Evolutionary conservation across 30 jellyfish, hydroid and myxozoan species (phyloP).

Genomic region (Chrysaora quinquecirrha): DNA sequence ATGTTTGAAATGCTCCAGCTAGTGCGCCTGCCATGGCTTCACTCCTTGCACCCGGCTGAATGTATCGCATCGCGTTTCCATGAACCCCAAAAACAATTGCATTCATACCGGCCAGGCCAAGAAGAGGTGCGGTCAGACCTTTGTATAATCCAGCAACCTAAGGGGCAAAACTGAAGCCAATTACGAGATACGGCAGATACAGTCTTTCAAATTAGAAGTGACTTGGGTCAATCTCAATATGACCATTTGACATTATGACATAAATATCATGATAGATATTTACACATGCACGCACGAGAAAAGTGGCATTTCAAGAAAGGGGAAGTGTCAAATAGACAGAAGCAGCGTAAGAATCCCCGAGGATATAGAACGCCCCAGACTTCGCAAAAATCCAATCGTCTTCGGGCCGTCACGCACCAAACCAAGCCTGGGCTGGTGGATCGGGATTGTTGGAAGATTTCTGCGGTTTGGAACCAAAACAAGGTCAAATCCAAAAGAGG

Average conservation of each 20-base stretch:
- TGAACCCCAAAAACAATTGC: conserved; percentile 94
- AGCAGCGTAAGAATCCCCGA: too few species aligned
- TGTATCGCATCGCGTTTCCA: conserved; percentile 51
- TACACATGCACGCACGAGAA: neutral
- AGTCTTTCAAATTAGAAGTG: neutral
- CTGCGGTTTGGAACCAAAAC: too few species aligned
- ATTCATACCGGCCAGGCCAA: conserved; percentile 74
- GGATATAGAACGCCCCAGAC: too few species aligned
- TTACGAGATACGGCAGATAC: neutral
- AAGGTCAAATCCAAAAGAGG: too few species aligned
- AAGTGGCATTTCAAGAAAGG: neutral
- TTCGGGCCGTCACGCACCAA: too few species aligned
- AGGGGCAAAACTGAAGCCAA: neutral
- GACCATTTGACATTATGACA: too few species aligned
- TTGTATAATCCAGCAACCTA: conserved; percentile 85
- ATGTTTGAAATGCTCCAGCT: conserved; percentile 85
- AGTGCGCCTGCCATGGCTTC: conserved; percentile 80
- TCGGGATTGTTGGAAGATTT: too few species aligned
- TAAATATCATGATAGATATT: too few species aligned
- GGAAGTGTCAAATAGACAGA: too few species aligned
- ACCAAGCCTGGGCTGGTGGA: too few species aligned
- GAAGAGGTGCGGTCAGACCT: conserved; percentile 93
- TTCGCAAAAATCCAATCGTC: too few species aligned
- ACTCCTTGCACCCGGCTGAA: conserved; percentile 62
- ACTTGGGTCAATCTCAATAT: too few species aligned